Conservation (phyloP, 2,797 vertebrate species). For the Pyrocephalus nanus region DNA sequence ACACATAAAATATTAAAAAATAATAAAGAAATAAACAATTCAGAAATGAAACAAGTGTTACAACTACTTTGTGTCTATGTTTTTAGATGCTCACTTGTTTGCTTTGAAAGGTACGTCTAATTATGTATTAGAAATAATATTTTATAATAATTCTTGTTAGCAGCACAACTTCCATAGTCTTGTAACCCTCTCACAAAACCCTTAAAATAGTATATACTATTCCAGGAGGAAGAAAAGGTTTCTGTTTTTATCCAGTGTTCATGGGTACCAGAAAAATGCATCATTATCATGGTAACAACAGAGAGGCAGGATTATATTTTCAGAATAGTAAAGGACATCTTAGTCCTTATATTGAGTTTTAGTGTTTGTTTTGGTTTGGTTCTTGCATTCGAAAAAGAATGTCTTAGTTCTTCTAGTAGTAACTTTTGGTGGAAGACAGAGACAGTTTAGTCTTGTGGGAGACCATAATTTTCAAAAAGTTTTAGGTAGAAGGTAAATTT, state of each 20-base stretch:
- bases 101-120: not conserved
- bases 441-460: not conserved
- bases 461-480: not conserved
- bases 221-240: not conserved
- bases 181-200: fast-evolving
- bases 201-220: fast-evolving
- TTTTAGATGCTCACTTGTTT: not conserved
- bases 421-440: not conserved
- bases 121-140: not conserved
- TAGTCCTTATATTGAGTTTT: not conserved
- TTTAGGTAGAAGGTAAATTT: not conserved
- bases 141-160: not conserved
- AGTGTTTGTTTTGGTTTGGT: not conserved
- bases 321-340: not conserved
- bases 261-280: not conserved
- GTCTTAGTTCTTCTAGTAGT: fast-evolving
- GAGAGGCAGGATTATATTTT: not conserved
- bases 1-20: not conserved
- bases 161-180: not conserved
- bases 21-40: not conserved
- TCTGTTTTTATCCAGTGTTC: not conserved
- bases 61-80: not conserved
- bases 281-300: not conserved
- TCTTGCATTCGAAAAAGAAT: not conserved
- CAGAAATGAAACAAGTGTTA: not conserved